Evolutionary conservation across 2,888 invertebrate genomes (phyloP).

Genomic region (Stenotaenia linearis): DNA sequence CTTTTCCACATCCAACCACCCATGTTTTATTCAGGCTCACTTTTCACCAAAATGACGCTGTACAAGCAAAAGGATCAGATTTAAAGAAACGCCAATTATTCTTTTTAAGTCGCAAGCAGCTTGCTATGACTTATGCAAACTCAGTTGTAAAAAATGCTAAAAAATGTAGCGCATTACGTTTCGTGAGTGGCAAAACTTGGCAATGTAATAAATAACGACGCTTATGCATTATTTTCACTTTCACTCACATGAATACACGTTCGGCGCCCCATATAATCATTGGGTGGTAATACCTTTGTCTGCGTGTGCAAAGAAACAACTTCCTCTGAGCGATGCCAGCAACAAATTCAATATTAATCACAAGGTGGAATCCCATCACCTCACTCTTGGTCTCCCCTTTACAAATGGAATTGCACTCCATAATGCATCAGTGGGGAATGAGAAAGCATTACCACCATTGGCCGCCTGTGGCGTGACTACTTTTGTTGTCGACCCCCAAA

Average conservation of each 20-base stretch:
- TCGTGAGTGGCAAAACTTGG: not conserved
- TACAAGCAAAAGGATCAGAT: not conserved
- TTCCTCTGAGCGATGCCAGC: not conserved
- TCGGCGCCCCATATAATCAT: not conserved
- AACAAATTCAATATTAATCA: constrained; percentile 24
- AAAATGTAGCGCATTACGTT: not conserved
- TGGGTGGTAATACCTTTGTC: not conserved
- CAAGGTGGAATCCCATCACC: constrained; percentile 11
- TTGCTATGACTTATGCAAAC: constrained; percentile 7
- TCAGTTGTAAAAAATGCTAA: not conserved
- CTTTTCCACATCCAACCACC: not conserved
- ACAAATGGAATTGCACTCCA: constrained; percentile 19
- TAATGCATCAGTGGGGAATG: constrained; percentile 12
- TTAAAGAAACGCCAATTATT: not conserved
- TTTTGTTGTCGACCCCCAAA: not conserved
- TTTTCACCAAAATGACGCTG: not conserved
- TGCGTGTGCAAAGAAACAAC: not conserved
- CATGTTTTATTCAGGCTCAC: not conserved
- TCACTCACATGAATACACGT: not conserved
- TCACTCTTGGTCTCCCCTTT: not conserved
- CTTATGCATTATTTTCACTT: not conserved
- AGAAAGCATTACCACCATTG: not conserved
- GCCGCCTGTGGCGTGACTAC: constrained; percentile 1
- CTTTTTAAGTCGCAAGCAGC: not conserved
- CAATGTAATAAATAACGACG: not conserved